phyloP scores from a whole-genome alignment of 2,888 invertebrate species.

The Chloroclystis v-ata region DNA sequence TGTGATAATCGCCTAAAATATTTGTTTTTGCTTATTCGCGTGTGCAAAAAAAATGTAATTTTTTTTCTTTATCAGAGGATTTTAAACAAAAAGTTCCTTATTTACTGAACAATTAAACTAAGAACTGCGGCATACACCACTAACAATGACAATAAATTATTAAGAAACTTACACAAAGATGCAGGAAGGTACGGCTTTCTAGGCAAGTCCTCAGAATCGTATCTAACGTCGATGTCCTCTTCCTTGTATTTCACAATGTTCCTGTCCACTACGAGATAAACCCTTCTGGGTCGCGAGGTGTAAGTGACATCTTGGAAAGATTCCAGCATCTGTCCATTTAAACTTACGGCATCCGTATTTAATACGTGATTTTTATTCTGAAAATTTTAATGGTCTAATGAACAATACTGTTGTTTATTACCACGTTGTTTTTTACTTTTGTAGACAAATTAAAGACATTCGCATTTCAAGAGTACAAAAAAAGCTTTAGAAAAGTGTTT shows the following conservation, averaged over 20 bases:
- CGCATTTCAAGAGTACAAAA: not conserved
- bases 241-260: slow-evolving; percentile 56
- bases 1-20: too few relatives aligned
- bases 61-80: too few relatives aligned
- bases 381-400: not conserved
- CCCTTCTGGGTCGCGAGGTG: slow-evolving; percentile 39
- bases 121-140: too few relatives aligned
- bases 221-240: slow-evolving; percentile 71
- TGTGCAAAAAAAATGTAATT: too few relatives aligned
- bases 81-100: too few relatives aligned
- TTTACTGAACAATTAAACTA: too few relatives aligned
- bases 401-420: too few relatives aligned
- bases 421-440: too few relatives aligned
- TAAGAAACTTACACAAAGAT: slow-evolving; percentile 57
- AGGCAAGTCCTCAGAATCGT: slow-evolving; percentile 68
- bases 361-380: slow-evolving; percentile 33
- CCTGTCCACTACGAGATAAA: slow-evolving; percentile 70
- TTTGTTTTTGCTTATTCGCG: too few relatives aligned
- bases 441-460: too few relatives aligned
- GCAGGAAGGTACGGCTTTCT: slow-evolving; percentile 72
- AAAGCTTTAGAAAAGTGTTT: slow-evolving; percentile 2
- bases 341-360: slow-evolving; percentile 28
- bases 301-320: slow-evolving; percentile 45
- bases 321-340: slow-evolving; percentile 57
- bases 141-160: too few relatives aligned